These are phyloP conservation scores for Dendrolimus pini DNA, from an alignment of 2,888 invertebrate genomes.

Conservation along the genomic window DNA sequence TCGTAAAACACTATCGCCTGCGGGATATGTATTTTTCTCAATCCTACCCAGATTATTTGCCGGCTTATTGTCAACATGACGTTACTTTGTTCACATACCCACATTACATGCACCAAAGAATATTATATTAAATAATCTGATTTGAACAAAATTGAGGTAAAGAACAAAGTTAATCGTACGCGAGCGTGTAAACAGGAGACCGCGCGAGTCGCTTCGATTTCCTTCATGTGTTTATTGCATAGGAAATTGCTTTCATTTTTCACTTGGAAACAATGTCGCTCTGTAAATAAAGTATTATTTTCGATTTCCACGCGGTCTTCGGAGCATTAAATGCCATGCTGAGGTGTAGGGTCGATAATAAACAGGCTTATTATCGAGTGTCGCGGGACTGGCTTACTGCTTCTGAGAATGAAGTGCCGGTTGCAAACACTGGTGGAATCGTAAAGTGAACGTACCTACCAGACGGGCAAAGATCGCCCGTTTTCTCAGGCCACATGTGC, in stretches of 20 bases:
- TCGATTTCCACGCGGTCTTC: constrained; percentile 9
- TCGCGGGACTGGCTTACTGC: constrained; percentile 25
- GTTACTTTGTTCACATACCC: not conserved
- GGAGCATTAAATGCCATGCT: not conserved
- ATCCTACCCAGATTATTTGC: constrained; percentile 16
- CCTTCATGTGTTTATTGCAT: constrained; percentile 30
- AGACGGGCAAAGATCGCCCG: constrained; percentile 18
- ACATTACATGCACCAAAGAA: not conserved
- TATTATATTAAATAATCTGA: not conserved
- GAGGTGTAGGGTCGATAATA: constrained; percentile 25
- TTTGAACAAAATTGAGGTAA: constrained; percentile 19
- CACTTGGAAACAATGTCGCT: constrained; percentile 30
- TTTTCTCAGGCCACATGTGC: constrained; percentile 39
- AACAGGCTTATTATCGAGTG: constrained; percentile 43
- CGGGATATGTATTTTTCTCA: constrained; percentile 23
- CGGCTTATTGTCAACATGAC: not conserved
- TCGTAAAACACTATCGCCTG: constrained; percentile 9
- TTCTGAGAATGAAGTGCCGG: constrained; percentile 35
- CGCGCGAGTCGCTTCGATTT: constrained; percentile 27
- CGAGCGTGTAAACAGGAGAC: constrained; percentile 23
- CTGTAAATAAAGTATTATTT: constrained; percentile 33
- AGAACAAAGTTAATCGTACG: constrained; percentile 24
- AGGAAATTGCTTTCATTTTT: constrained; percentile 47
- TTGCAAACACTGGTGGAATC: constrained; percentile 29
- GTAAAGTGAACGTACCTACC: constrained; percentile 5